Evolutionary conservation across 2,113 vertebrate species (phyloP), one percentile per base, ranked within the genome.

Genomic region (Chaetops frenatus): DNA sequence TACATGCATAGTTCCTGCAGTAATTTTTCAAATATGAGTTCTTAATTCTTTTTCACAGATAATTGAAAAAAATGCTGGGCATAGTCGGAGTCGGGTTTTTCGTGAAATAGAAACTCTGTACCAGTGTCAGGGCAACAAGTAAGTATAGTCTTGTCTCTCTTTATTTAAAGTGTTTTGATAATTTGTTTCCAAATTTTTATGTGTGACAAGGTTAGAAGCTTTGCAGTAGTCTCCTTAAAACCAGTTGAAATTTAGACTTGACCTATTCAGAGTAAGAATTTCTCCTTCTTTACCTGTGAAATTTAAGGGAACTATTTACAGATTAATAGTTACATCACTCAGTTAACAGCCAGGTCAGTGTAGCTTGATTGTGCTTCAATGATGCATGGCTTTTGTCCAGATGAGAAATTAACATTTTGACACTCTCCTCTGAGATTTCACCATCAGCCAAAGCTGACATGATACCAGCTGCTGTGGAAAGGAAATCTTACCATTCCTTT

Each of bases 81-180:
- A 99, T 92, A 99, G 98, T 94, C 98, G 99, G 64, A 99, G 98
- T 93, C 97, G 99, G 45, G 99, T 99, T 15, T 99, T 99, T 88
- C 97, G 99, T 87, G 99, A 99, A 95, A 99, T 99, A 96, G 99
- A 99, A 96, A 99, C 99, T 0, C 98, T 99, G 27, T 99, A 99
- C 96, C 99, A 99, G 95, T 99, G 99, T 95, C 99, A 99, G 96
- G 99, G 99, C 90, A 99, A 99, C 97, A 98, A 98, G 99, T 99
- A 96, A 98, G 98, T 97, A 82, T 5, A 9, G 13, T 36, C 24
- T 54, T 56, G 2, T 58, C 18, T 58, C 10, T 67, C 6, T 50
- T 53, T 84, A 0, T 81, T 36, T 53, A 4, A 73, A 69, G 44
- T 58, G 18, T 56, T 36, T 65, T 54, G 19, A 38, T 15, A 40